Evolutionary conservation across 1,140 invertebrate species (phyloP).

Genomic region (Maconellicoccus hirsutus): DNA sequence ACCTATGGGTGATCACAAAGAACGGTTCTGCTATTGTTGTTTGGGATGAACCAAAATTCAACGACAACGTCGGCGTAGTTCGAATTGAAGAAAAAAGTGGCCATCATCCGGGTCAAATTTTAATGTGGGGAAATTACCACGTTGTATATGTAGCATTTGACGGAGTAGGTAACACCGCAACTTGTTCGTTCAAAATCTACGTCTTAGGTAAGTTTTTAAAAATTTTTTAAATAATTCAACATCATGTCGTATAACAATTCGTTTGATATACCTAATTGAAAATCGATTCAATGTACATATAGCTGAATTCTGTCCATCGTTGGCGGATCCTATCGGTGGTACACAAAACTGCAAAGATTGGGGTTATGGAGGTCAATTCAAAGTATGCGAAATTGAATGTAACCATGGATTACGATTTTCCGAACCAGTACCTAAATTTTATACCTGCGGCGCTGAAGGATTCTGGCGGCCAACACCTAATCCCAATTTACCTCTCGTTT

Average conservation of each 20-base stretch:
- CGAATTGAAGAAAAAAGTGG: conserved; percentile 74
- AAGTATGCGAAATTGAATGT: conserved; percentile 81
- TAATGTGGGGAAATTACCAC: conserved; percentile 84
- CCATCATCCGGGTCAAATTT: conserved; percentile 76
- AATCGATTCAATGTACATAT: conserved; percentile 32
- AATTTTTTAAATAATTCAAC: not conserved
- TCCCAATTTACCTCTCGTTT: conserved; percentile 64
- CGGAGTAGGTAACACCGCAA: conserved; percentile 76
- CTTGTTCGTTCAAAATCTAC: conserved; percentile 88
- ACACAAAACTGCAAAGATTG: conserved; percentile 84
- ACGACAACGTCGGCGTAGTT: conserved; percentile 70
- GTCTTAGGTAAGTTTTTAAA: conserved; percentile 58
- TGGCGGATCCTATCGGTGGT: conserved; percentile 79
- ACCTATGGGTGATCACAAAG: conserved; percentile 85
- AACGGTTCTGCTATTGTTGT: conserved; percentile 81
- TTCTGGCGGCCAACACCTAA: conserved; percentile 83
- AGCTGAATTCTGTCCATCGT: conserved; percentile 81
- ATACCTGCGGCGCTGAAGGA: conserved; percentile 90
- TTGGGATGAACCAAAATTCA: conserved; percentile 90
- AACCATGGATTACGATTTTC: conserved; percentile 78
- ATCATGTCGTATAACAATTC: not conserved
- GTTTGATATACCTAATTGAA: not conserved
- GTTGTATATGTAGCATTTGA: conserved; percentile 90
- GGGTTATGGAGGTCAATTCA: conserved; percentile 91
- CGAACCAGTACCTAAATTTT: conserved; percentile 82